Conservation (phyloP, 1,140 invertebrate species). For the Drosophila quadrilineata region DNA sequence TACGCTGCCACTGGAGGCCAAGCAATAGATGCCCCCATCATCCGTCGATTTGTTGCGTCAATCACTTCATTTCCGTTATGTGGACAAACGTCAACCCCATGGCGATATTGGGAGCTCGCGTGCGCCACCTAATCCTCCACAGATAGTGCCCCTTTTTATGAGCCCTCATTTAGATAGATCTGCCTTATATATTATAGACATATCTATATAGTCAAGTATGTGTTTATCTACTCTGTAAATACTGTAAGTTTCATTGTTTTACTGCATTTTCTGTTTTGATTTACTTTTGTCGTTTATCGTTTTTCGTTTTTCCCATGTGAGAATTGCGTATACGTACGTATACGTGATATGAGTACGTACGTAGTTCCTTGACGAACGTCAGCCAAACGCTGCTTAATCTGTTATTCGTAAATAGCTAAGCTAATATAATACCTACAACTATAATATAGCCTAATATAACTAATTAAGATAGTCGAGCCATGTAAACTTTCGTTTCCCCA, state of each 20-base stretch:
- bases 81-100: not conserved
- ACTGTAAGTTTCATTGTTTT: conserved; percentile 15
- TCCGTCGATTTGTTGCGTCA: not conserved
- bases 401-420: conserved; percentile 12
- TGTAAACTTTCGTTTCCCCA: too few relatives aligned
- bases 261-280: too few relatives aligned
- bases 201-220: conserved; percentile 8
- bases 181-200: not conserved
- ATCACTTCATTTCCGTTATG: not conserved
- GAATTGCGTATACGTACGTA: not conserved
- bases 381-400: conserved; percentile 31
- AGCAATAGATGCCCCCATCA: conserved; percentile 22
- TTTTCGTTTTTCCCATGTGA: too few relatives aligned
- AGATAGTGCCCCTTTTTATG: conserved; percentile 8
- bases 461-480: too few relatives aligned
- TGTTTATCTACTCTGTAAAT: conserved; percentile 18
- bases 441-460: too few relatives aligned
- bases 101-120: conserved; percentile 1
- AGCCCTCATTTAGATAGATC: conserved; percentile 1
- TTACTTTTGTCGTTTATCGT: too few relatives aligned
- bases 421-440: too few relatives aligned
- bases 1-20: conserved; percentile 31
- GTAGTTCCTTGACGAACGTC: conserved; percentile 14
- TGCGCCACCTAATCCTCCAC: conserved; percentile 11
- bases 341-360: too few relatives aligned